Percentiles rank a stretch among this genome's conserved stretches.
These are phyloP conservation scores for Abrostola triplasia DNA, from an alignment of 2,888 invertebrate genomes.

Conservation along the genomic window DNA sequence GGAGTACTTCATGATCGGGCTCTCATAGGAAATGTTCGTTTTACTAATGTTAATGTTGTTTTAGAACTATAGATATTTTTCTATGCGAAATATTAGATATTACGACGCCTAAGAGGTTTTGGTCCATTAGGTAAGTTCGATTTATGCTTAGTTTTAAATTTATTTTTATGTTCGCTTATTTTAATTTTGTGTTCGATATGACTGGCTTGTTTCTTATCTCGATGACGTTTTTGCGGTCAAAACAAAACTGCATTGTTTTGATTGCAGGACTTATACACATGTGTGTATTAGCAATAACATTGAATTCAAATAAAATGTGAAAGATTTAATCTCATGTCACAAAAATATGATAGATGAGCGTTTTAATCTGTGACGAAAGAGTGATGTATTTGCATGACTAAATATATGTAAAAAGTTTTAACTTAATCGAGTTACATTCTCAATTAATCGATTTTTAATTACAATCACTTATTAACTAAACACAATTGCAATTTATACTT, in stretches of 20 bases:
- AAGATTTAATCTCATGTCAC: constrained; percentile 29
- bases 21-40: constrained; percentile 73
- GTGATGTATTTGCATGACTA: background rate
- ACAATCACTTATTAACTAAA: background rate
- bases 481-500: background rate
- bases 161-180: constrained; percentile 27
- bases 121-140: constrained; percentile 59
- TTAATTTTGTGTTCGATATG: constrained; percentile 30
- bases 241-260: background rate
- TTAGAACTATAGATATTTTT: constrained; percentile 74
- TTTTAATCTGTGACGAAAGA: background rate
- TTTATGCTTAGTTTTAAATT: constrained; percentile 50
- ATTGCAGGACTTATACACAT: constrained; percentile 17
- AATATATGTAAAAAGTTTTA: background rate
- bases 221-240: background rate
- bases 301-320: background rate
- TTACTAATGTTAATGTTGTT: constrained; percentile 67
- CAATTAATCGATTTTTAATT: constrained; percentile 1
- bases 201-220: constrained; percentile 35
- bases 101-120: constrained; percentile 76
- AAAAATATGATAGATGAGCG: constrained; percentile 16
- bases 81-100: constrained; percentile 67
- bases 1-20: constrained; percentile 54
- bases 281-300: background rate
- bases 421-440: background rate